phyloP scores from a whole-genome alignment of 2,113 vertebrate species.

The Connochaetes taurinus region DNA sequence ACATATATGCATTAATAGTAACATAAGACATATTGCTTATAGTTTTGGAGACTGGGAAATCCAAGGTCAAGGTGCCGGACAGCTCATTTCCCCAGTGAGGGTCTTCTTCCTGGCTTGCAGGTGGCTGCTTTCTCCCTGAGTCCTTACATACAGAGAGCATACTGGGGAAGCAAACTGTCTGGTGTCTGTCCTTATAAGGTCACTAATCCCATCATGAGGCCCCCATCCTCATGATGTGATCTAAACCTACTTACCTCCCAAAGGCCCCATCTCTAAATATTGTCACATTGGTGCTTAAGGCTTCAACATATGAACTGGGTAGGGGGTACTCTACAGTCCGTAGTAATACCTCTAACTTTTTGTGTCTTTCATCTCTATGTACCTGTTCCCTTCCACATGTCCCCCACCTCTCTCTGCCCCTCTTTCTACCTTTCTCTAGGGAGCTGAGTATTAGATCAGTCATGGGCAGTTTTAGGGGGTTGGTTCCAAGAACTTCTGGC shows the following conservation, averaged over 20 bases:
- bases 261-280: neutral
- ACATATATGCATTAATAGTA: neutral
- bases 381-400: neutral
- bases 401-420: too few species aligned
- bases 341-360: neutral
- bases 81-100: neutral
- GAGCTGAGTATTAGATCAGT: neutral
- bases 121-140: neutral
- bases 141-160: neutral
- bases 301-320: neutral
- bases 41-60: neutral
- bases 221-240: neutral
- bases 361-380: neutral
- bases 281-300: neutral
- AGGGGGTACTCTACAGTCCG: neutral
- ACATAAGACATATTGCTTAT: neutral
- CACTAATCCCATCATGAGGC: neutral
- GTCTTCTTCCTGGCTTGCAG: neutral
- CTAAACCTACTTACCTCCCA: neutral
- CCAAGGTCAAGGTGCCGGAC: neutral
- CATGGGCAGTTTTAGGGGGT: neutral
- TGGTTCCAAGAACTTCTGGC: neutral
- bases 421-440: neutral
- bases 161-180: neutral
- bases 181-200: neutral